These are phyloP conservation scores for Delichon dasypus DNA, from an alignment of 2,797 vertebrate genomes.

Conservation along the genomic window DNA sequence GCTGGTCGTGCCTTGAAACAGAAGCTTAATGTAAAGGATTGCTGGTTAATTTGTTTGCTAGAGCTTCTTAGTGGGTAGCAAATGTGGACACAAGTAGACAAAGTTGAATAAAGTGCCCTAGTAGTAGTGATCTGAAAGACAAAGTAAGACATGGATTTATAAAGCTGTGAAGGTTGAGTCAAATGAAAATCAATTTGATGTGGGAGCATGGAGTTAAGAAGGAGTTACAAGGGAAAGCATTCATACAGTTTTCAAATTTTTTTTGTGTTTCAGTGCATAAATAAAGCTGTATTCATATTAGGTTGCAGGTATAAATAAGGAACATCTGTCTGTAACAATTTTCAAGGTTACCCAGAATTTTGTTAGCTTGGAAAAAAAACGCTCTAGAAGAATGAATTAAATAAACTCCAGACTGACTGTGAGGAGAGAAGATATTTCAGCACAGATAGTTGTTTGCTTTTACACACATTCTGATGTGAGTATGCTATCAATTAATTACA, in stretches of 20 bases:
- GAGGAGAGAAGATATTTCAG: not conserved
- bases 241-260: constrained; percentile 20
- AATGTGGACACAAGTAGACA: not conserved
- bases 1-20: not conserved
- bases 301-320: constrained; percentile 2
- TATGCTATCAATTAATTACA: not conserved
- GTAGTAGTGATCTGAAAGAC: constrained; percentile 42
- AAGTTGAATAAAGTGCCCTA: not conserved
- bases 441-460: not conserved
- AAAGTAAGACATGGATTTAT: not conserved
- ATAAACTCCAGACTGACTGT: not conserved
- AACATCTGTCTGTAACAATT: constrained; percentile 18
- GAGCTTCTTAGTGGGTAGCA: not conserved
- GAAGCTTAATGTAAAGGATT: not conserved
- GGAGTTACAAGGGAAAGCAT: not conserved
- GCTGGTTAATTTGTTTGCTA: not conserved
- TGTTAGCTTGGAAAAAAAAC: not conserved
- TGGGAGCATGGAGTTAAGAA: not conserved
- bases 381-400: not conserved
- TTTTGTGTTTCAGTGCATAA: constrained; percentile 31
- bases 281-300: constrained; percentile 35
- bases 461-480: not conserved
- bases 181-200: constrained; percentile 33
- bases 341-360: not conserved
- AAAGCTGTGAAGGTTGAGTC: not conserved